Evolutionary conservation across 1,140 invertebrate genomes (phyloP).

Genomic region (Colletes gigas): DNA sequence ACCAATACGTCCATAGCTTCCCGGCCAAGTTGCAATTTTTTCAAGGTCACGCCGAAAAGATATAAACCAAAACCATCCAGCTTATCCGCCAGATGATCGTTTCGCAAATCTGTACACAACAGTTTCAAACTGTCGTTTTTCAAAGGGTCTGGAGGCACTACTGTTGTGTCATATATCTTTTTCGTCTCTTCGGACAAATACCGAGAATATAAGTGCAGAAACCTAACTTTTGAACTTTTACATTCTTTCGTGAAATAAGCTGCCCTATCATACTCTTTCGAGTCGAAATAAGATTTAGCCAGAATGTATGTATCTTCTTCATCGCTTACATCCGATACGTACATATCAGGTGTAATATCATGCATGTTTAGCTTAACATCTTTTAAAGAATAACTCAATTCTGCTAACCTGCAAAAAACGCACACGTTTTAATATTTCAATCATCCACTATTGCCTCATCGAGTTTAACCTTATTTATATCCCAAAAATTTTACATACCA

Average conservation of each 20-base stretch:
- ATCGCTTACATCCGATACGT: slow-evolving; percentile 72
- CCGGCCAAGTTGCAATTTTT: slow-evolving; percentile 90
- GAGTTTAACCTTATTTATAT: too few species aligned
- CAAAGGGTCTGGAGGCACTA: slow-evolving; percentile 85
- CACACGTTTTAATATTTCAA: not conserved
- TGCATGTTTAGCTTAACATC: slow-evolving; percentile 83
- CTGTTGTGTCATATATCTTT: slow-evolving; percentile 90
- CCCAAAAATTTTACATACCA: slow-evolving; percentile 81
- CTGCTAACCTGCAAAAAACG: slow-evolving; percentile 85
- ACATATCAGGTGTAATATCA: slow-evolving; percentile 74
- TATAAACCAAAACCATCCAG: slow-evolving; percentile 95
- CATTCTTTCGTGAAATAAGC: slow-evolving; percentile 91
- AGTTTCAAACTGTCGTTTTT: slow-evolving; percentile 83
- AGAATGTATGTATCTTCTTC: slow-evolving; percentile 89
- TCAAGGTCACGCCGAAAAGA: slow-evolving; percentile 94
- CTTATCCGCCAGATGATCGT: slow-evolving; percentile 83
- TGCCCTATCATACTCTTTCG: slow-evolving; percentile 95
- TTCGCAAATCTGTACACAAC: slow-evolving; percentile 82
- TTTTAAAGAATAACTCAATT: slow-evolving; percentile 89
- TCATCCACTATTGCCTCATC: not conserved
- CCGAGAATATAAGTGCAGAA: slow-evolving; percentile 91
- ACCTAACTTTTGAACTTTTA: slow-evolving; percentile 85
- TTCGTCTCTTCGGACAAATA: slow-evolving; percentile 95
- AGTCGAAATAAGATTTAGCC: slow-evolving; percentile 95
- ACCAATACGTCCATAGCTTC: slow-evolving; percentile 89